Conservation (phyloP, 2,888 invertebrate species). For the Leptinotarsa rubiginosa region DNA sequence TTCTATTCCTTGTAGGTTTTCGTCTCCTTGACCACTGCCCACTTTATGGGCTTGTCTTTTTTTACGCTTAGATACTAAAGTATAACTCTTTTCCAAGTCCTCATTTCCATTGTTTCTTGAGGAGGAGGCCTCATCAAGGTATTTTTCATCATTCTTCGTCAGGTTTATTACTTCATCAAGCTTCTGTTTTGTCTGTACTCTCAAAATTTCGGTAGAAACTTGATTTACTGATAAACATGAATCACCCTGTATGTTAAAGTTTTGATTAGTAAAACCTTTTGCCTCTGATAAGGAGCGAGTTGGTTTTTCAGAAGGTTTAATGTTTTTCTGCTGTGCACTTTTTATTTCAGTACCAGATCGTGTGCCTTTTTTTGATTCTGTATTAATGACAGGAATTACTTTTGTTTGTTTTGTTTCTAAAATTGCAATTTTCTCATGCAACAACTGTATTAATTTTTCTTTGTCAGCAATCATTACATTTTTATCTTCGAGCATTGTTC, state of each 20-base stretch:
- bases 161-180: conserved; percentile 6
- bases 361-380: neutral
- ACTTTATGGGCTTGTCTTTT: neutral
- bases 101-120: neutral
- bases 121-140: neutral
- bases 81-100: neutral
- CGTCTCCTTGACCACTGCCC: conserved; percentile 7
- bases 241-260: conserved; percentile 4
- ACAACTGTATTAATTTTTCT: neutral
- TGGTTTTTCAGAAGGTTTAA: neutral
- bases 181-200: conserved; percentile 10
- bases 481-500: neutral
- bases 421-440: conserved; percentile 1
- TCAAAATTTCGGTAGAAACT: conserved; percentile 1
- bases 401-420: neutral
- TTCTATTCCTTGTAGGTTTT: conserved; percentile 11
- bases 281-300: neutral
- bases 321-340: neutral
- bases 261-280: neutral
- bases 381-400: neutral
- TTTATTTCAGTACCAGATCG: neutral
- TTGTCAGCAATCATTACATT: neutral
- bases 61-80: neutral
- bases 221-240: neutral
- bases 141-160: neutral